A percentile compares a stretch with the other conserved stretches of the same genome.
phyloP scores from a whole-genome alignment of 2,797 vertebrate genomes.

The Mico argentatus region DNA sequence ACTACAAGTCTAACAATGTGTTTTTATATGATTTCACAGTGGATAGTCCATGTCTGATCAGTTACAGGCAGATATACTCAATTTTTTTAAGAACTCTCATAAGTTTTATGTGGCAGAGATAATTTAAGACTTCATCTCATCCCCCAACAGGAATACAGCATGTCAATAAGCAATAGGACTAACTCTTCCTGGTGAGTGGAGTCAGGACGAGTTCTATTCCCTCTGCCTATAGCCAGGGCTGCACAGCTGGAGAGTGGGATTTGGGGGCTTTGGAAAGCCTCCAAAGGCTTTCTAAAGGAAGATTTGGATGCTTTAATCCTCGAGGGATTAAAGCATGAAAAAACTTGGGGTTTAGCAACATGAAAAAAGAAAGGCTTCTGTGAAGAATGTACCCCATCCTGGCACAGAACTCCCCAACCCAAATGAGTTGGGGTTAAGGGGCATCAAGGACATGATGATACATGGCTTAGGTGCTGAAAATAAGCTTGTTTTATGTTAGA shows the following conservation, averaged over 20 bases:
- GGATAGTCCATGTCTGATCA: background rate
- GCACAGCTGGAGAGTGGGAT: background rate
- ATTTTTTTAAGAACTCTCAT: background rate
- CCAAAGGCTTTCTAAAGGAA: too few relatives aligned
- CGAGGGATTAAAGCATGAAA: background rate
- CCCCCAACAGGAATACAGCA: background rate
- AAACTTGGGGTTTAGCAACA: background rate
- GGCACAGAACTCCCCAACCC: background rate
- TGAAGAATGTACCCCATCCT: background rate
- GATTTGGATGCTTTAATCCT: too few relatives aligned
- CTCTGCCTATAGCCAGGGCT: background rate
- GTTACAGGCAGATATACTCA: background rate
- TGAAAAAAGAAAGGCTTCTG: background rate
- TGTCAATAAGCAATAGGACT: background rate
- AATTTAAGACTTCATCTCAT: background rate
- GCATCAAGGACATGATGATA: rapidly evolving
- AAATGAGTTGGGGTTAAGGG: background rate
- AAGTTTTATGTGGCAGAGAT: background rate
- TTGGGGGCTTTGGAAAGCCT: background rate
- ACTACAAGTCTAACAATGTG: background rate
- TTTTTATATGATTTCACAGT: background rate
- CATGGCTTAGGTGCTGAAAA: background rate
- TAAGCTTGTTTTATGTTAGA: background rate
- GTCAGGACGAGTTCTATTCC: background rate
- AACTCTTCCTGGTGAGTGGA: background rate